Base-by-base conservation (phyloP, 2,797 vertebrate genomes). In the Myotis pilosus region DNA sequence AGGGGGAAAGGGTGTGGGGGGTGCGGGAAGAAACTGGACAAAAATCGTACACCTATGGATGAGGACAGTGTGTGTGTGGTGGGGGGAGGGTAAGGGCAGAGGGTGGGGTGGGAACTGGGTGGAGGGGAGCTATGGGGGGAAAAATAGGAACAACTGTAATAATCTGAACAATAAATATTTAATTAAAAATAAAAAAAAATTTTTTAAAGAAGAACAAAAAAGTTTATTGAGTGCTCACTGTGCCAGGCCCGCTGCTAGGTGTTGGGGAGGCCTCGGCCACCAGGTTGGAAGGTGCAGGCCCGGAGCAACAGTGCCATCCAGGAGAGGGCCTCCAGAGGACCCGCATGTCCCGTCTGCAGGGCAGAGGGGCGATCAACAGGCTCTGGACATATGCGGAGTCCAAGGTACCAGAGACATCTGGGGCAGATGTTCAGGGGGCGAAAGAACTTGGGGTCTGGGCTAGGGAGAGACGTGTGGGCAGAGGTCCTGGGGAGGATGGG, bases 221-320 rank as follows among this genome's bases (percentile, higher is more conserved):
- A 28, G 36, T 79, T 53, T 55, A 38, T 10, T 9, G 38, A 79
- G n/a, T 0, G 4, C 20, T 88, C 62, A 25, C 47, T 49, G 41
- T 68, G 76, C 20, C 36, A 38, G 30, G 47, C 2, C 7, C n/a
- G 13, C 28, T 62, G n/a, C 19, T 25, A 23, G 10, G 47, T 83
- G 72, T 47, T 62, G 44, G 44, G n/a, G 38, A 72, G 55, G 64
- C 30, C 36, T 33, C 25, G 16, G 75, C 17, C 44, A 6, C 17
- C 7, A 33, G 16, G 2, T 17, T 1, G 6, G 17, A 53, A 72
- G 22, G 74, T n/a, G 16, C 13, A 12, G 28, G 41, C 49, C 68
- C 25, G 2, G 28, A 20, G 9, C 2, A 0, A 41, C 44, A 28
- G 51, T 0, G 3, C 36, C 20, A 3, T 33, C 41, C 28, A 30